These are phyloP conservation scores for Etheostoma perlongum DNA, from an alignment of 2,797 vertebrate genomes.

Conservation along the genomic window DNA sequence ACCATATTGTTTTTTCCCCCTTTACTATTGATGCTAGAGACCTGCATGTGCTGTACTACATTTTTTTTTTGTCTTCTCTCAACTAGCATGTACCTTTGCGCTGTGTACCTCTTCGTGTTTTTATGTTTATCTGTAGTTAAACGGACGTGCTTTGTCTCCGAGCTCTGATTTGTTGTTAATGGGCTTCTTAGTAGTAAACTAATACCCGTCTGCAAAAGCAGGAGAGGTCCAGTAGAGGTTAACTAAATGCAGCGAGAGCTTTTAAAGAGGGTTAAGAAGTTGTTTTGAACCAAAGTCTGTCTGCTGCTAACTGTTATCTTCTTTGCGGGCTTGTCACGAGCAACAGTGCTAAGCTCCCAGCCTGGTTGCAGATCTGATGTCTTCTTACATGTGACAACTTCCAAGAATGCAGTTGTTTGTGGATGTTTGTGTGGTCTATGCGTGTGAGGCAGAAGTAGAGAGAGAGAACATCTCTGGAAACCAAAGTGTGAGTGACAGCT, in stretches of 20 bases:
- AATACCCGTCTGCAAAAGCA: slow-evolving; percentile 45
- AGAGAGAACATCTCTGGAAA: slow-evolving; percentile 31
- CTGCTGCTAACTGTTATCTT: slow-evolving; percentile 20
- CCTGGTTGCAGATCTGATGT: slow-evolving; percentile 46
- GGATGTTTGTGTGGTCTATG: slow-evolving; percentile 25
- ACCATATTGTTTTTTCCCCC: background rate
- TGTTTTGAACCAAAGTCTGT: slow-evolving; percentile 36
- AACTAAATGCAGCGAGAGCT: slow-evolving; percentile 38
- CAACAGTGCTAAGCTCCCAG: slow-evolving; percentile 37
- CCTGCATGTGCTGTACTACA: background rate
- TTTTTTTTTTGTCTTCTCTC: slow-evolving; percentile 16
- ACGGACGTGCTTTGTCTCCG: slow-evolving; percentile 52
- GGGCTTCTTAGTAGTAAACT: slow-evolving; percentile 49
- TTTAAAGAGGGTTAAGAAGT: slow-evolving; percentile 65
- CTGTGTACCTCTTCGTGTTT: slow-evolving; percentile 18
- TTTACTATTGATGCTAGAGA: slow-evolving; percentile 6
- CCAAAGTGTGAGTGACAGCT: slow-evolving; percentile 73
- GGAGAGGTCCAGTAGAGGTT: slow-evolving; percentile 52
- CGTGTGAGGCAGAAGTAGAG: slow-evolving; percentile 9
- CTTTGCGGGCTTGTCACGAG: slow-evolving; percentile 45
- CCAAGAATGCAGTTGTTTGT: slow-evolving; percentile 19
- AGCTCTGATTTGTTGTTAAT: slow-evolving; percentile 68
- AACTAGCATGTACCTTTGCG: slow-evolving; percentile 27
- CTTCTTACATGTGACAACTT: slow-evolving; percentile 54
- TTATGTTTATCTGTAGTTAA: slow-evolving; percentile 51